phyloP scores from a whole-genome alignment of 2,113 vertebrate genomes.

The Sander lucioperca region DNA sequence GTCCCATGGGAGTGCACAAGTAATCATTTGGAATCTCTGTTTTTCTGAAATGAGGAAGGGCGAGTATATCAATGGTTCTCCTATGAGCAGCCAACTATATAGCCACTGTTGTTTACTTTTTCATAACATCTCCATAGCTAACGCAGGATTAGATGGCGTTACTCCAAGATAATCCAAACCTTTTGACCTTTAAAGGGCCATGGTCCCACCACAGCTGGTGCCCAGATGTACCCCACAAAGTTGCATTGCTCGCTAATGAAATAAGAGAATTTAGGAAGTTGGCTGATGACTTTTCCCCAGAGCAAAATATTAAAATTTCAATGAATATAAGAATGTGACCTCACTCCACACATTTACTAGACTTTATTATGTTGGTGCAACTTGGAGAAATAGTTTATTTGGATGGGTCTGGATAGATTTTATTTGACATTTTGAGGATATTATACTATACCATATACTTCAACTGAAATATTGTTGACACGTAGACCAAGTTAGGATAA shows the following conservation, averaged over 20 bases:
- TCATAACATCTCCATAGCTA: constrained; percentile 55
- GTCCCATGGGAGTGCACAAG: constrained; percentile 72
- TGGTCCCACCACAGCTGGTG: constrained; percentile 64
- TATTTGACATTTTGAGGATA: neutral
- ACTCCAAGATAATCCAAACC: constrained; percentile 67
- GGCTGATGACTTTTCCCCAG: constrained; percentile 16
- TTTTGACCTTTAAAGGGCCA: constrained; percentile 65
- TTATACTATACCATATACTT: neutral
- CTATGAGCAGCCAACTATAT: constrained; percentile 29
- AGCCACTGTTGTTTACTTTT: constrained; percentile 51
- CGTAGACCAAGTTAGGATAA: constrained; percentile 10
- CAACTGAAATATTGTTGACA: neutral
- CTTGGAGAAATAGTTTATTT: neutral
- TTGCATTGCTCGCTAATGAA: constrained; percentile 39
- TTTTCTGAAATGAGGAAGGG: constrained; percentile 52
- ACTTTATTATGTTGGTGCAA: neutral
- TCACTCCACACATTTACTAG: neutral
- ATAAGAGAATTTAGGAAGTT: constrained; percentile 15
- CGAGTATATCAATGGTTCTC: constrained; percentile 24
- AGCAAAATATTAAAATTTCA: constrained; percentile 8
- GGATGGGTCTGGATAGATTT: neutral
- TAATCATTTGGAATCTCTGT: constrained; percentile 78
- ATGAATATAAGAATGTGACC: neutral
- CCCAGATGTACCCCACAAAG: constrained; percentile 68
- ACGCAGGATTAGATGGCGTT: constrained; percentile 61